A percentile compares a stretch with the other conserved stretches of the same genome.
These are phyloP conservation scores for Cheumatopsyche charites DNA, from an alignment of 1,140 invertebrate genomes.

Conservation along the genomic window DNA sequence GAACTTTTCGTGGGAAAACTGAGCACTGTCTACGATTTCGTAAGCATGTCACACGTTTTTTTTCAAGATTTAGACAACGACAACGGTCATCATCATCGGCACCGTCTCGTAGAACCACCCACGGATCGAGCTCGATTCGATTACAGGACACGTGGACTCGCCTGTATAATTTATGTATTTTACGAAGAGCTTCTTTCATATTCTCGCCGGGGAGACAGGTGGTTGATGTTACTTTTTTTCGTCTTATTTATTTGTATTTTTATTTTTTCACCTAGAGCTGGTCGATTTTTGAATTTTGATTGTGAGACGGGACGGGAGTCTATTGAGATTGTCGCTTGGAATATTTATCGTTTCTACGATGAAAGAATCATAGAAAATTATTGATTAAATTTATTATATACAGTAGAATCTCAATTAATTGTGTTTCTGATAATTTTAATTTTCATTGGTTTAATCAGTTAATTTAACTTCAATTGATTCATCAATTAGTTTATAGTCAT, in stretches of 20 bases:
- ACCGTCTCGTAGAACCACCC: not conserved
- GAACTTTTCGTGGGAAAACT: conserved; percentile 46
- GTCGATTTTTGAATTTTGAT: no score
- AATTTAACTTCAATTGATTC: no score
- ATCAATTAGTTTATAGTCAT: no score
- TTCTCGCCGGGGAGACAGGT: conserved; percentile 8
- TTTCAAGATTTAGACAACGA: no score
- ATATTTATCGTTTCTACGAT: no score
- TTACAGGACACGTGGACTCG: conserved; percentile 16
- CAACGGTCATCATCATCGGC: conserved; percentile 1
- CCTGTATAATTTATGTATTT: conserved; percentile 7
- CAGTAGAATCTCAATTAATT: no score
- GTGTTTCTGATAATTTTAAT: no score
- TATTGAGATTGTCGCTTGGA: no score
- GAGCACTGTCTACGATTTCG: not conserved
- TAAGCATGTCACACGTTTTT: conserved; percentile 3
- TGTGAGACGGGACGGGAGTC: no score
- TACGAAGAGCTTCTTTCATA: conserved; percentile 6
- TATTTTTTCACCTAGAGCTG: not conserved
- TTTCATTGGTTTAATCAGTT: no score
- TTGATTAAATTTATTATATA: no score
- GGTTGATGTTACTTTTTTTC: not conserved
- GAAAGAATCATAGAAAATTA: no score
- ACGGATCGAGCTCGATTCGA: conserved; percentile 12
- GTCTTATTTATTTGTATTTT: not conserved